Evolutionary conservation across 2,797 vertebrate genomes (phyloP), one percentile per base, ranked within the genome.

Genomic region (Paedocypris micromegethes): DNA sequence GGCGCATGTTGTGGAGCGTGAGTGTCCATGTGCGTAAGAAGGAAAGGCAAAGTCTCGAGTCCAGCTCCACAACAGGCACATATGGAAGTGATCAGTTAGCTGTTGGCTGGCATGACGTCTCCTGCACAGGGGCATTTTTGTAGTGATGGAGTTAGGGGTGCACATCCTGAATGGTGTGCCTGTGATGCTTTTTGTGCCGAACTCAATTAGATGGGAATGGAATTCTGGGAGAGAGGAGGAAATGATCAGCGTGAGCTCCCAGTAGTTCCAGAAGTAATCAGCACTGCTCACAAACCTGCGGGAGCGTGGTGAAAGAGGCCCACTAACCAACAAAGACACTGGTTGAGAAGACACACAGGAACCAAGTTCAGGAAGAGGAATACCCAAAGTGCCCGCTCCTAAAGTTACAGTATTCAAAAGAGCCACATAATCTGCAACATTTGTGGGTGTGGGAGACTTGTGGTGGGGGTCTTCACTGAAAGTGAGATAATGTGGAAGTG

Each of bases 401-500:
- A n/a, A 3, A 4, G 9, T 64, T 40, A 7, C 5, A 3, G 51
- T 8, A 59, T 67, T 52, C 3, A 58, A 40, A 39, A 2, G 42
- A 67, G 42, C 4, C 42, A 67, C 8, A 6, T 40, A 46, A 53
- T 53, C 42, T 59, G 43, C n/a, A 6, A 47, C 57, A 54, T 39
- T 60, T 39, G 23, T 50, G 47, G 49, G 57, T 69, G 66, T 68
- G 38, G 60, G 58, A 63, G 40, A 66, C 45, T 38, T 2, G 5
- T 8, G 23, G 23, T 23, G 9, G 5, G 6, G 2, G 40, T 40
- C 8, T 49, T 40, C 47, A 47, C 23, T 53, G 42, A 64, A 62
- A 43, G 47, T 51, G 56, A 58, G 79, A 83, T 62, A 74, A 75
- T 78, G 84, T 80, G 82, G 71, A 80, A 56, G 59, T 65, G 57